A percentile compares a stretch with the other conserved stretches of the same genome.
Conservation (phyloP, 2,797 vertebrate genomes). For the Scleropages formosus region DNA sequence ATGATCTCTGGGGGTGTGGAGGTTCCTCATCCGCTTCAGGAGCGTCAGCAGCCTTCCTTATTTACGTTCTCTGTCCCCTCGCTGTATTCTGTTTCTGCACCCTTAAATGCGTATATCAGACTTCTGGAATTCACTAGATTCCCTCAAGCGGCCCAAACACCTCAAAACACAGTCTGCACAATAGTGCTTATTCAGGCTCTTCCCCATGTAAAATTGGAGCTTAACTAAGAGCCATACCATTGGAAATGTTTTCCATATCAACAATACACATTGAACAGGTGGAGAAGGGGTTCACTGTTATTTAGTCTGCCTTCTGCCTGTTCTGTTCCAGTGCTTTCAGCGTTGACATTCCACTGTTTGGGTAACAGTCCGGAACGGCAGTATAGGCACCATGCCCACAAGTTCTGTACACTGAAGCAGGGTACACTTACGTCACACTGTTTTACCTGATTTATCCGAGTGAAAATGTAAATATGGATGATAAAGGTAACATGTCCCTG, state of each 20-base stretch:
- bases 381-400: not conserved
- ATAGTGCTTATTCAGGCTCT: too few species aligned
- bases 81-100: too few species aligned
- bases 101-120: too few species aligned
- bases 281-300: not conserved
- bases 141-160: too few species aligned
- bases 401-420: not conserved
- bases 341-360: not conserved
- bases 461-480: constrained; percentile 3
- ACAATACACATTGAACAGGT: not conserved
- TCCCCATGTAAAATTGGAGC: too few species aligned
- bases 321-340: not conserved
- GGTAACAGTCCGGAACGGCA: not conserved
- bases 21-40: too few species aligned
- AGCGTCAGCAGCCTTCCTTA: too few species aligned
- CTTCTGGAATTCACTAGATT: too few species aligned
- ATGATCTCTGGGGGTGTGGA: too few species aligned
- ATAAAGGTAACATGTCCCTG: not conserved
- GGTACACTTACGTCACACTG: not conserved
- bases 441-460: not conserved
- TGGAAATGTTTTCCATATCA: not conserved
- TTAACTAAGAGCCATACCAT: not conserved
- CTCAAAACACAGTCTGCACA: too few species aligned
- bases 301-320: not conserved
- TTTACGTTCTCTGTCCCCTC: too few species aligned